A percentile compares a stretch with the other conserved stretches of the same genome.
phyloP scores from a whole-genome alignment of 2,113 vertebrate species.

The Petrocephalus zakoni region DNA sequence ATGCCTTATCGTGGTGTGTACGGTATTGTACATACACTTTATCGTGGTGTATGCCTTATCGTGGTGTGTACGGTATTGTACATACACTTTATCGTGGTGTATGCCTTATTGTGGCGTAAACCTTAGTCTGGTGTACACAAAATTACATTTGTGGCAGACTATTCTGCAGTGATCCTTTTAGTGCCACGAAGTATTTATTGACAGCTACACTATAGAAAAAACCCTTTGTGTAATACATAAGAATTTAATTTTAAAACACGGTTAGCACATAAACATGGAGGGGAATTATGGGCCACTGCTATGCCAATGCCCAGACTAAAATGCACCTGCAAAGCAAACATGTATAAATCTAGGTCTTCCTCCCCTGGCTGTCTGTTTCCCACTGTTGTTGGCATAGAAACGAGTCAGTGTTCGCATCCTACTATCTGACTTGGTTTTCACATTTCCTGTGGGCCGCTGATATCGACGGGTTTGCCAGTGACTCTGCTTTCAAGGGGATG shows the following conservation, averaged over 20 bases:
- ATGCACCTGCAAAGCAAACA: slow-evolving; percentile 51
- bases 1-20: background rate
- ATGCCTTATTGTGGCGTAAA: background rate
- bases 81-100: background rate
- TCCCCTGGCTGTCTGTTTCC: slow-evolving; percentile 55
- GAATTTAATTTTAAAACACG: background rate
- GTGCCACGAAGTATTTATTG: background rate
- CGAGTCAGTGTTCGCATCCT: slow-evolving; percentile 67
- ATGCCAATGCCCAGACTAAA: slow-evolving; percentile 53
- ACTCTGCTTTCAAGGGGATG: background rate
- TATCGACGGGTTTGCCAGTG: background rate
- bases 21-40: background rate
- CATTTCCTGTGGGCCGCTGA: slow-evolving; percentile 12
- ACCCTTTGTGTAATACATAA: background rate
- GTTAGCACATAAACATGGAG: slow-evolving; percentile 42
- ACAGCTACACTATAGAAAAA: background rate
- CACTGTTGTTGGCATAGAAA: slow-evolving; percentile 70
- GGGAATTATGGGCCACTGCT: slow-evolving; percentile 54
- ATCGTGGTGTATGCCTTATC: background rate
- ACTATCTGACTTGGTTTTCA: slow-evolving; percentile 57
- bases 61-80: background rate
- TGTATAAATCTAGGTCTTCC: slow-evolving; percentile 43
- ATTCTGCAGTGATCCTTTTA: background rate
- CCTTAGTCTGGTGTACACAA: background rate
- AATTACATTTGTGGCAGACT: background rate